Conservation (phyloP, 2,888 invertebrate genomes). For the Xanthorhoe designata region DNA sequence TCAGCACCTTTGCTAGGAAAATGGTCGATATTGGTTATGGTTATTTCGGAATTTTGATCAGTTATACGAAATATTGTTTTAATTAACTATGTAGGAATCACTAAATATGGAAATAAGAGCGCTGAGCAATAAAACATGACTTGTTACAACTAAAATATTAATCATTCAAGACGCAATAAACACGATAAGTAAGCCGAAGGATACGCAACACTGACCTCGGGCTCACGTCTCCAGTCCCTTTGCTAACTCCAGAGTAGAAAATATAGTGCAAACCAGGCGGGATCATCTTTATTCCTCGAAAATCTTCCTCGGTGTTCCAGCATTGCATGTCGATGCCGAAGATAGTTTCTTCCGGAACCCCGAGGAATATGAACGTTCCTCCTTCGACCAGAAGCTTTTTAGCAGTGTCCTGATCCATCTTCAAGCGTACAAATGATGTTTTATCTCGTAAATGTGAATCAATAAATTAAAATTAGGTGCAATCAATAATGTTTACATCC, state of each 20-base stretch:
- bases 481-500: conserved; percentile 57
- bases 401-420: conserved; percentile 92
- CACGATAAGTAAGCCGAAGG: background rate
- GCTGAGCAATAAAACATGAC: background rate
- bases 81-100: background rate
- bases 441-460: conserved; percentile 34
- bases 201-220: conserved; percentile 82
- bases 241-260: conserved; percentile 91
- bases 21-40: background rate
- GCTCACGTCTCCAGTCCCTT: conserved; percentile 87
- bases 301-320: conserved; percentile 96
- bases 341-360: conserved; percentile 96
- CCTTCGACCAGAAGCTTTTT: conserved; percentile 91
- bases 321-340: conserved; percentile 95
- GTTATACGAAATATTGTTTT: too few relatives aligned
- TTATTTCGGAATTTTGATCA: too few relatives aligned
- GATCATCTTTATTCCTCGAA: conserved; percentile 99
- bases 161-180: background rate
- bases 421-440: conserved; percentile 46
- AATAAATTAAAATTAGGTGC: conserved; percentile 56
- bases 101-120: background rate
- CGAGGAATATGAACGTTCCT: conserved; percentile 92
- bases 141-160: background rate
- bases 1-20: background rate
- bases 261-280: conserved; percentile 98